phyloP scores from a whole-genome alignment of 92 coral and sea anemone genomes.

The Zoanthus solanderi region DNA sequence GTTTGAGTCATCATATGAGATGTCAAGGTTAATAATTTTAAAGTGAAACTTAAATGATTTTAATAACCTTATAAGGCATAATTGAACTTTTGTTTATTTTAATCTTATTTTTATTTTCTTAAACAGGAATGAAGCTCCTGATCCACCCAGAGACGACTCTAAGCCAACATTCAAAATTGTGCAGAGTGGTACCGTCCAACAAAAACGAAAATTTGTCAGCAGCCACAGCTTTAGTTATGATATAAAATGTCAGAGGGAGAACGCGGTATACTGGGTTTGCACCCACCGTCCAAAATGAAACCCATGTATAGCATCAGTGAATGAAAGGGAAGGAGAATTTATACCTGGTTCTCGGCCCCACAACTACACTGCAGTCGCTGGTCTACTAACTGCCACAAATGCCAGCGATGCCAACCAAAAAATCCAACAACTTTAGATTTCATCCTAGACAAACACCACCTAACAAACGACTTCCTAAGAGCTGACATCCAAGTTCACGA shows the following conservation, averaged over 20 bases:
- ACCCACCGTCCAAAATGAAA: neutral
- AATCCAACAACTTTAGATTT: too few species aligned
- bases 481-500: neutral
- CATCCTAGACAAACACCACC: too few species aligned
- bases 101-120: neutral
- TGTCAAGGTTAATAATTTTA: neutral
- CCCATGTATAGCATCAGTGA: neutral
- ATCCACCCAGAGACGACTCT: neutral
- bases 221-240: neutral
- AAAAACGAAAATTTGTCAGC: neutral
- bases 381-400: neutral
- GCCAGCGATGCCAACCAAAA: neutral
- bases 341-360: neutral
- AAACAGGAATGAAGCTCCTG: neutral
- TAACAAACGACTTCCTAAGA: neutral
- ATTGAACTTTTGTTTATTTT: neutral
- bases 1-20: neutral
- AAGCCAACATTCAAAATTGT: neutral
- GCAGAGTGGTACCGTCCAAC: conserved; percentile 9
- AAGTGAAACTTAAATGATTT: neutral
- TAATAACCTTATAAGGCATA: neutral
- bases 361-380: neutral
- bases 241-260: neutral
- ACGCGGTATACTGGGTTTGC: neutral
- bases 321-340: neutral